Evolutionary conservation across 1,140 invertebrate genomes (phyloP).

Genomic region (Muscidifurax raptorellus): DNA sequence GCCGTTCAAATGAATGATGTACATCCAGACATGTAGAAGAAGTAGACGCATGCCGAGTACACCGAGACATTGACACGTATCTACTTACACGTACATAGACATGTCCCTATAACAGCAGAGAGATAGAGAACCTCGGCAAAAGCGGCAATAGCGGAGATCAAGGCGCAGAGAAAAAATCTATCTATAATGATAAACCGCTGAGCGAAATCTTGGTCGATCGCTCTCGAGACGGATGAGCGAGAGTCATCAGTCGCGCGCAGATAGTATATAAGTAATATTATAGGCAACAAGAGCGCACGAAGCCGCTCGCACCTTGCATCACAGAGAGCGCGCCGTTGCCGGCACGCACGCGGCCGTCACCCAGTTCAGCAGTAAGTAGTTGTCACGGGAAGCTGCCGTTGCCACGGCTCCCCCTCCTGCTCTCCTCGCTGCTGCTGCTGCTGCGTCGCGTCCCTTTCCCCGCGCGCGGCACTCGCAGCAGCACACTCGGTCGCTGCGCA

Average conservation of each 20-base stretch:
- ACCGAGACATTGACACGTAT: neutral
- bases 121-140: no score
- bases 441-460: neutral
- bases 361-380: conserved; percentile 52
- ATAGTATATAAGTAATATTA: neutral
- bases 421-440: neutral
- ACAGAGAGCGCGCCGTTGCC: conserved; percentile 1
- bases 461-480: no score
- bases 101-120: no score
- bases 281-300: neutral
- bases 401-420: neutral
- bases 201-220: no score
- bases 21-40: neutral
- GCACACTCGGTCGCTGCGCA: neutral
- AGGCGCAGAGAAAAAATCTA: no score
- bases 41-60: neutral
- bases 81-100: neutral
- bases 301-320: conserved; percentile 28
- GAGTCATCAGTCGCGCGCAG: no score
- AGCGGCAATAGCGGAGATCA: no score
- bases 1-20: no score
- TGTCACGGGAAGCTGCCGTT: neutral
- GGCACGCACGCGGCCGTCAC: conserved; percentile 54
- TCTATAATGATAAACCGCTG: no score
- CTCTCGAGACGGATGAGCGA: no score